Evolutionary conservation across 2,113 vertebrate genomes (phyloP).

Genomic region (Gila orcuttii): DNA sequence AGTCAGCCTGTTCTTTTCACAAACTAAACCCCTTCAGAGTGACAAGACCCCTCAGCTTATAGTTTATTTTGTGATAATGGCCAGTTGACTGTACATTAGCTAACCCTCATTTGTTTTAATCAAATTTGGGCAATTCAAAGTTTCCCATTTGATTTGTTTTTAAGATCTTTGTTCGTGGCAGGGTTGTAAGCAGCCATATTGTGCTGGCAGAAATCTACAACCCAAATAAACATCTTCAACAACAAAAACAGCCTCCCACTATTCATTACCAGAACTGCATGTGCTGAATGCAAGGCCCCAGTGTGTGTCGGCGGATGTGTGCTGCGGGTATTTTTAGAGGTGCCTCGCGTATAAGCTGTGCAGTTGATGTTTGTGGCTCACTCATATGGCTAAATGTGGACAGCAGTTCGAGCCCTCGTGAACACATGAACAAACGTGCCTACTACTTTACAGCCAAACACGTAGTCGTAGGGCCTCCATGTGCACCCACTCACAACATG

Average conservation of each 20-base stretch:
- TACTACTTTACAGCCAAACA: not conserved
- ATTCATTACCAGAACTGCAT: not conserved
- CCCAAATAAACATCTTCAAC: constrained; percentile 9
- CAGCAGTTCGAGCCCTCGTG: not conserved
- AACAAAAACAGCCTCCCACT: not conserved
- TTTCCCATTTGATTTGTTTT: not conserved
- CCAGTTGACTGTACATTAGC: too few species aligned
- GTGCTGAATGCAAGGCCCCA: constrained; percentile 26
- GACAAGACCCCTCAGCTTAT: not conserved
- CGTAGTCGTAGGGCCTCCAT: not conserved
- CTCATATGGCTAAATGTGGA: not conserved
- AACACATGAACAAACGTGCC: not conserved
- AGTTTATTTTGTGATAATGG: not conserved
- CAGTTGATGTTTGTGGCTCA: constrained; percentile 28
- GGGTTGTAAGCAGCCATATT: not conserved
- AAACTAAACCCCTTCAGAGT: not conserved
- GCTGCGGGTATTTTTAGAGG: constrained; percentile 26
- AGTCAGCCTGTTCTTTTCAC: not conserved
- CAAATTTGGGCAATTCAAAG: not conserved
- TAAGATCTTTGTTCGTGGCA: not conserved
- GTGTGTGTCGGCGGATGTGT: constrained; percentile 21
- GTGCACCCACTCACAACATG: not conserved
- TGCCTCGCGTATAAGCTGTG: constrained; percentile 6
- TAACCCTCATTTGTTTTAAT: not conserved
- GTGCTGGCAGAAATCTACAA: not conserved